Evolutionary conservation across 2,797 vertebrate genomes (phyloP).

Genomic region (Melanotaenia parkinsoni): DNA sequence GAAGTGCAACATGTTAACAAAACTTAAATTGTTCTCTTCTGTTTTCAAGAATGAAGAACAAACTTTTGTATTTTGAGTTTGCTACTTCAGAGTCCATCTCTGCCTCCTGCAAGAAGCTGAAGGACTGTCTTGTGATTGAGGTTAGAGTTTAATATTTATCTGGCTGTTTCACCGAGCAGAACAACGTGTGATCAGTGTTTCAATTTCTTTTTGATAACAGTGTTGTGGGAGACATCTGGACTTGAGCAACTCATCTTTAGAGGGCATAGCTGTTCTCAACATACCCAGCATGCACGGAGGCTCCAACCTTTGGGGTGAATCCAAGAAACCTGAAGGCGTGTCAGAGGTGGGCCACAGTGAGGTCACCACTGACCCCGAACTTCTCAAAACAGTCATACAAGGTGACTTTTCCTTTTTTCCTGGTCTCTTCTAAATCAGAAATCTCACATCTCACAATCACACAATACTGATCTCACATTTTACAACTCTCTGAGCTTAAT

Average conservation of each 20-base stretch:
- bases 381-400: slow-evolving; percentile 89
- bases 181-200: not conserved
- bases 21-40: slow-evolving; percentile 1
- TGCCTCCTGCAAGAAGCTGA: slow-evolving; percentile 91
- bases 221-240: slow-evolving; percentile 88
- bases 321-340: slow-evolving; percentile 82
- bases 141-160: slow-evolving; percentile 65
- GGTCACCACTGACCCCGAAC: slow-evolving; percentile 87
- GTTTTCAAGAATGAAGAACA: slow-evolving; percentile 92
- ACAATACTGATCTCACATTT: not conserved
- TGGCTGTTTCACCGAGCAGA: not conserved
- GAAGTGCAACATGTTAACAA: not conserved
- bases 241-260: slow-evolving; percentile 84
- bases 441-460: no score
- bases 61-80: slow-evolving; percentile 95
- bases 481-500: not conserved
- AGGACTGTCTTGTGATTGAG: slow-evolving; percentile 89
- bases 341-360: slow-evolving; percentile 74
- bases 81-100: slow-evolving; percentile 94
- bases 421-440: slow-evolving; percentile 1
- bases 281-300: slow-evolving; percentile 96
- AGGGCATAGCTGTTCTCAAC: slow-evolving; percentile 92
- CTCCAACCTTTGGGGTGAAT: slow-evolving; percentile 96
- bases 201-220: slow-evolving; percentile 66
- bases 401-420: slow-evolving; percentile 72